phyloP scores from a whole-genome alignment of 2,113 vertebrate species.

The Oenanthe oenanthe region DNA sequence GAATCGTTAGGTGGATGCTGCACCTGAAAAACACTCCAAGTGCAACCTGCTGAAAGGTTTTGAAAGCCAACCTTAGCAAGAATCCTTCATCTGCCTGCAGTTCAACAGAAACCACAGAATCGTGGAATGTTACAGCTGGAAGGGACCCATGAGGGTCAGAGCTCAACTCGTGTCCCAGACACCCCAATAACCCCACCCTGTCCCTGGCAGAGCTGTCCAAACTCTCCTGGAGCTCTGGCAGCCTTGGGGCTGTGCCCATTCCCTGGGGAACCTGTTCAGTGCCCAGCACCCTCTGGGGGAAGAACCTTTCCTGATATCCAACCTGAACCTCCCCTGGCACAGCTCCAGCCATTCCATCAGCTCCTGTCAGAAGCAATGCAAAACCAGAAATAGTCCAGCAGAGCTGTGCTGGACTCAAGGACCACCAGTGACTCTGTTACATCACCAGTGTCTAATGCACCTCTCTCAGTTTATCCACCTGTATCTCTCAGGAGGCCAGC shows the following conservation, averaged over 20 bases:
- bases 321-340: not conserved
- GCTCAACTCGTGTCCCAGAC: not conserved
- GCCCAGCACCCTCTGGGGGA: not conserved
- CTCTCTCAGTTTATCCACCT: constrained; percentile 70
- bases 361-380: not conserved
- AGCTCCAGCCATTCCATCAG: not conserved
- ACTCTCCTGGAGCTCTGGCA: not conserved
- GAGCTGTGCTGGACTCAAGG: not conserved
- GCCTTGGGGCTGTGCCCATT: not conserved
- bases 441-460: not conserved
- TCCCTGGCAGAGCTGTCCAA: rapidly evolving
- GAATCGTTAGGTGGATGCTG: not conserved
- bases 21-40: not conserved
- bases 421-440: not conserved
- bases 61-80: rapidly evolving
- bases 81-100: not conserved
- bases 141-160: not conserved
- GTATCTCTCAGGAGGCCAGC: constrained; percentile 60
- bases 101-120: not conserved
- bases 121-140: not conserved
- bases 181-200: not conserved
- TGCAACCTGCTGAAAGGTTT: not conserved
- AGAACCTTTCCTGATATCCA: not conserved
- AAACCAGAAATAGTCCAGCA: not conserved
- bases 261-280: not conserved